phyloP scores from a whole-genome alignment of 1,140 invertebrate species.

The Ips nitidus region DNA sequence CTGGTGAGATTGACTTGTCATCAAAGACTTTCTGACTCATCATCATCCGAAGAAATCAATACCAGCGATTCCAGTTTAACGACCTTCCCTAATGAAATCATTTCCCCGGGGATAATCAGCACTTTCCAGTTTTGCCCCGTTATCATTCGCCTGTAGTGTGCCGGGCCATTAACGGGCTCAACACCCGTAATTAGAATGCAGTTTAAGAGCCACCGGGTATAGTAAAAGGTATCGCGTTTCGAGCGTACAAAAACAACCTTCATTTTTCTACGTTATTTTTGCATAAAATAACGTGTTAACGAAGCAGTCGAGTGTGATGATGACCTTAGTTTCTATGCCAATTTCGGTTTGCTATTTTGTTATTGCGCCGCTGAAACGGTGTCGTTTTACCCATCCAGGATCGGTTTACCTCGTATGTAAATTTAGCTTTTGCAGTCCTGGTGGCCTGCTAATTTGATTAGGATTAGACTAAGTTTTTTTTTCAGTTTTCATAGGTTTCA shows the following conservation, averaged over 20 bases:
- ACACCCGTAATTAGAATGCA: not conserved
- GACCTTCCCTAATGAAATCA: constrained; percentile 25
- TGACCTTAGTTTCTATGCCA: constrained; percentile 17
- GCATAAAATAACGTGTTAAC: constrained; percentile 12
- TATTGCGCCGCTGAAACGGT: constrained; percentile 8
- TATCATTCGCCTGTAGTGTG: constrained; percentile 1
- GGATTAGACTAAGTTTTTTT: constrained; percentile 10
- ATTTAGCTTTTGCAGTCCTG: constrained; percentile 21
- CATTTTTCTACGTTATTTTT: constrained; percentile 11
- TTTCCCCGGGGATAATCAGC: constrained; percentile 6
- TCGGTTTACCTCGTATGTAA: constrained; percentile 8
- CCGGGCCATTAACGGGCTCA: constrained; percentile 1
- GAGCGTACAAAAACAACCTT: constrained; percentile 1
- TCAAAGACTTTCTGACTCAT: not conserved
- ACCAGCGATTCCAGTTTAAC: constrained; percentile 9
- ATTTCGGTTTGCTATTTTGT: constrained; percentile 11
- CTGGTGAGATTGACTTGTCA: no score
- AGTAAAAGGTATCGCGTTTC: not conserved
- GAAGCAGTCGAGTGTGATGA: constrained; percentile 18
- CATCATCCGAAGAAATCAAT: not conserved
- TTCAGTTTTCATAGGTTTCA: constrained; percentile 1
- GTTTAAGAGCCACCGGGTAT: not conserved
- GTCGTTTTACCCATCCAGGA: constrained; percentile 9
- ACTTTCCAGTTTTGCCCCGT: constrained; percentile 1
- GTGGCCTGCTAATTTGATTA: constrained; percentile 24